These are phyloP conservation scores for Crambe crambe DNA, from an alignment of 37 sponge, comb jelly and placozoan species.

Conservation along the genomic window DNA sequence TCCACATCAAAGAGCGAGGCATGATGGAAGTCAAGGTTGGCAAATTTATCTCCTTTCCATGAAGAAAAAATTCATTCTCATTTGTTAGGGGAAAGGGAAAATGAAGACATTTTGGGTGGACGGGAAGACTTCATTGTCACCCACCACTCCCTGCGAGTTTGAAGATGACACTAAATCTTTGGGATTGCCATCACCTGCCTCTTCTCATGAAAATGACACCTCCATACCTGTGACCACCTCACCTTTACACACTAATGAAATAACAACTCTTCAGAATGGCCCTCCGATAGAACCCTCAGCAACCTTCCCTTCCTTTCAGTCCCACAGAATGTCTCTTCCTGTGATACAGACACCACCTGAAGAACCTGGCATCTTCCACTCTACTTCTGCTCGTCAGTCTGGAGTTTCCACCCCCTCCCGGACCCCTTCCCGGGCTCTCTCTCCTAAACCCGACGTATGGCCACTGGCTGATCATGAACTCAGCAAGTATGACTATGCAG, in stretches of 20 bases:
- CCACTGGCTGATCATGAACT: conserved; percentile 26
- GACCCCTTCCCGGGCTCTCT: background rate
- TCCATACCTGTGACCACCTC: background rate
- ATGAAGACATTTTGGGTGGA: conserved; percentile 71
- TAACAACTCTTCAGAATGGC: background rate
- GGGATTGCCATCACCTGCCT: background rate
- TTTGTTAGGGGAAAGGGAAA: conserved; percentile 66
- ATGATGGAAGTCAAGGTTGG: conserved; percentile 59
- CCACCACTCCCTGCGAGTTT: background rate
- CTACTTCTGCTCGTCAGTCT: background rate
- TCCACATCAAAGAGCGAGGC: conserved; percentile 46
- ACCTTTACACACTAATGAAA: no score
- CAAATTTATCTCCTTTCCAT: background rate
- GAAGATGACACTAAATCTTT: no score
- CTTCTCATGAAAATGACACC: background rate
- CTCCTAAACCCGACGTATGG: conserved; percentile 51
- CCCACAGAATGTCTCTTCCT: background rate
- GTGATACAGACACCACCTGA: background rate
- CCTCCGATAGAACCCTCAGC: conserved; percentile 10
- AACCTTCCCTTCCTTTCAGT: background rate
- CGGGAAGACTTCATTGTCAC: background rate
- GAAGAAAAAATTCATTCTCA: no score
- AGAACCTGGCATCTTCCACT: background rate
- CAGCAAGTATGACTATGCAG: background rate
- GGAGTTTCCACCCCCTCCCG: background rate